Percentiles rank a stretch among this genome's conserved stretches.
Conservation (phyloP, 2,797 vertebrate genomes). For the Danio kyathit region DNA sequence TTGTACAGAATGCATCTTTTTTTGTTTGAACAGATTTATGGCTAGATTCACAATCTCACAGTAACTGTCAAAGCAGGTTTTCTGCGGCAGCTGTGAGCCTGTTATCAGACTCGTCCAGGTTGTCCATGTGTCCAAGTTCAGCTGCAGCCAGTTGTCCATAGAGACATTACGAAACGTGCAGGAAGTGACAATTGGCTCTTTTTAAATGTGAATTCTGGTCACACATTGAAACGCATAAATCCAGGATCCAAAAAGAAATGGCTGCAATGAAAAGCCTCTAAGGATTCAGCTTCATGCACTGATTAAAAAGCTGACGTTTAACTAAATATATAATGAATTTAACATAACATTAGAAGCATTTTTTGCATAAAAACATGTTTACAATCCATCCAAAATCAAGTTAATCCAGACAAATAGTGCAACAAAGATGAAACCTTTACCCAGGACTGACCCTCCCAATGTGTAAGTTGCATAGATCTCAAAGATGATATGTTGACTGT, state of each 20-base stretch:
- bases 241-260: background rate
- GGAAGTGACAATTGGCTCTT: slow-evolving; percentile 26
- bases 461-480: no score
- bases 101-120: slow-evolving; percentile 41
- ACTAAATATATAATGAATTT: background rate
- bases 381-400: no score
- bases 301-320: background rate
- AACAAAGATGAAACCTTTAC: no score
- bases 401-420: no score
- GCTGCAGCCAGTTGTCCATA: slow-evolving; percentile 13
- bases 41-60: slow-evolving; percentile 19
- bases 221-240: slow-evolving; percentile 2
- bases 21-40: background rate
- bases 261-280: background rate
- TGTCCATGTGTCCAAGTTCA: slow-evolving; percentile 39
- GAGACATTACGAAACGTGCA: slow-evolving; percentile 29
- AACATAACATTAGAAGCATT: no score
- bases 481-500: no score
- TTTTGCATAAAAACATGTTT: no score
- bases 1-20: background rate
- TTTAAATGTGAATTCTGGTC: slow-evolving; percentile 21
- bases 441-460: no score
- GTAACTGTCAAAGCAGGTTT: slow-evolving; percentile 21
- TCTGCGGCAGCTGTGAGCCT: slow-evolving; percentile 28
- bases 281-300: background rate